Evolutionary conservation across 2,888 invertebrate genomes (phyloP), one percentile per base, ranked within the genome.

Genomic region (Oscheius sp.): DNA sequence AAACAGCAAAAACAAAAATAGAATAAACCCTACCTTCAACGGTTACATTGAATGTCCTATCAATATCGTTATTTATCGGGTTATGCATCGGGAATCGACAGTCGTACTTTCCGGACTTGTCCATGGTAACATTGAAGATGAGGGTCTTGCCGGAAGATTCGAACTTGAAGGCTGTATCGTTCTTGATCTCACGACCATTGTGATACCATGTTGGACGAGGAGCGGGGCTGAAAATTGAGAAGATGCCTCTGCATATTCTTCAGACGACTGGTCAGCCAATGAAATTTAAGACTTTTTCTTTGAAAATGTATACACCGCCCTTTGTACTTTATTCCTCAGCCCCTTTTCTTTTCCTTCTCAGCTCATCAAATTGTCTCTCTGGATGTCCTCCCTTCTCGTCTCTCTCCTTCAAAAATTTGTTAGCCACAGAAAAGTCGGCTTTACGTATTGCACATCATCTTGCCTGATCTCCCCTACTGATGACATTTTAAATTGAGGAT

Each of bases 81-180:
- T n/a, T n/a, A 62, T 81, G 77, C 6, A 68, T 71, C 22, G 79
- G 72, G 67, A 84, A 86, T 65, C 85, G 93, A 87, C 98, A 98
- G 5, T 94, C 93, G 87, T 98, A 98, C 6, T 90, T 89, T 70
- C 96, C 97, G 85, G 91, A 91, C 87, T 98, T 96, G 62, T 93
- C 92, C 84, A 92, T 92, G 68, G 91, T 91, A 0, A 93, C 93
- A 80, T 92, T 91, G 84, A 92, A 91, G 81, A 95, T 66, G n/a
- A 85, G 75, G 12, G 85, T 85, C 68, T 85, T 85, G 41, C 85
- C 85, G 68, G 75, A 84, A 3, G 78, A 67, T 63, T 85, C 85
- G 70, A 85, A 84, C 61, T 77, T 71, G 74, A 79, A 84, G 36
- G 82, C 47, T 49, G 76, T 80, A 64, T 83, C 80, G 50, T 82